These are phyloP conservation scores for Apoderus coryli DNA, from an alignment of 2,888 invertebrate genomes.

Conservation along the genomic window DNA sequence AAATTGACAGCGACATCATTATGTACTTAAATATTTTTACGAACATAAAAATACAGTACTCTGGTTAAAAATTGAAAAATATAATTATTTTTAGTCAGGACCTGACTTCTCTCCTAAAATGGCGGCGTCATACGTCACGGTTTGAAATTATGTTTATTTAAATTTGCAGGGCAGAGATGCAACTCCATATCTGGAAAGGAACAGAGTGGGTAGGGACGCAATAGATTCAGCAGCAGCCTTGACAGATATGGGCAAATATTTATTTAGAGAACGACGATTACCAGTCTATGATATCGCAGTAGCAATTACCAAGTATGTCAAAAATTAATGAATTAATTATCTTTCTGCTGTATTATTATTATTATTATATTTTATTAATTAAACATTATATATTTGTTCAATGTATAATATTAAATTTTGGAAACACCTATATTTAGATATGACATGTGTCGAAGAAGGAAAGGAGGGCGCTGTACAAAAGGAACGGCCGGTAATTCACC, in stretches of 20 bases:
- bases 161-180: constrained; percentile 74
- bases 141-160: constrained; percentile 9
- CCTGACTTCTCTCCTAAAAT: no score
- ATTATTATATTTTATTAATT: neutral
- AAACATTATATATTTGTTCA: neutral
- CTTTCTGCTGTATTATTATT: no score
- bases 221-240: constrained; percentile 90
- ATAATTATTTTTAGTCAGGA: no score
- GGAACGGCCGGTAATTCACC: constrained; percentile 86
- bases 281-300: constrained; percentile 94
- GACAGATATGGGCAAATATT: constrained; percentile 94
- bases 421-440: constrained; percentile 50
- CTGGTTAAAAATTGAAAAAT: no score
- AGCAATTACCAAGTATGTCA: constrained; percentile 86
- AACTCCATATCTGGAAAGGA: constrained; percentile 86
- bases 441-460: constrained; percentile 94
- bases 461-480: constrained; percentile 94
- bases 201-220: constrained; percentile 84
- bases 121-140: no score
- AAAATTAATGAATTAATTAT: no score
- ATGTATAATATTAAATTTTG: neutral
- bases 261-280: constrained; percentile 83
- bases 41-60: no score
- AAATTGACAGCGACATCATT: no score
- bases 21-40: no score